Percentiles rank a stretch among this genome's conserved stretches.
phyloP scores from a whole-genome alignment of 2,888 invertebrate genomes.

The Sclerodermus sp. region DNA sequence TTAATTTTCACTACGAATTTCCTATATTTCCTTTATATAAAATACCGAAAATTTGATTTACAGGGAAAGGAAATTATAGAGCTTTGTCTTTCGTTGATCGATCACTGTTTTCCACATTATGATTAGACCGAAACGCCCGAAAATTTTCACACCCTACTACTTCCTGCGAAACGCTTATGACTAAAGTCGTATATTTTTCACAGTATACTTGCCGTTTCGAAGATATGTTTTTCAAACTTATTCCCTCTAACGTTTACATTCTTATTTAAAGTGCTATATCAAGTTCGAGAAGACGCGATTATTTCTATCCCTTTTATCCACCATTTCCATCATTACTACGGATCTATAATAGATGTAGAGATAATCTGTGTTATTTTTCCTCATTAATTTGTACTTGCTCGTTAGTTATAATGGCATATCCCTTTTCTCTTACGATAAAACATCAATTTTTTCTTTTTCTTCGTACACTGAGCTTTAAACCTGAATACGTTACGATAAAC shows the following conservation, averaged over 20 bases:
- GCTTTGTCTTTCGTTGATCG: slow-evolving; percentile 8
- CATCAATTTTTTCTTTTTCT: slow-evolving; percentile 31
- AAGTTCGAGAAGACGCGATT: slow-evolving; percentile 22
- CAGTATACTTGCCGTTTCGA: slow-evolving; percentile 54
- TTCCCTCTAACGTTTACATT: not conserved
- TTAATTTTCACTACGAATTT: slow-evolving; percentile 46
- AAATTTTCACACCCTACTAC: slow-evolving; percentile 16
- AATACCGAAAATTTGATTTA: not conserved
- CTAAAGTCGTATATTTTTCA: slow-evolving; percentile 54
- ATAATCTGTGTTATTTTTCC: slow-evolving; percentile 35
- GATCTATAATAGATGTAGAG: slow-evolving; percentile 50
- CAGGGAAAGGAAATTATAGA: slow-evolving; percentile 7
- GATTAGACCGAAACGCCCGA: slow-evolving; percentile 23
- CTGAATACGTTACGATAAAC: slow-evolving; percentile 52
- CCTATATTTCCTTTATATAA: slow-evolving; percentile 17
- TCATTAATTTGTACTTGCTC: slow-evolving; percentile 57
- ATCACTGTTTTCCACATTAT: slow-evolving; percentile 33
- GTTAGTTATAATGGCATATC: slow-evolving; percentile 54
- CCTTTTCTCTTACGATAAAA: slow-evolving; percentile 42
- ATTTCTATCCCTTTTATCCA: slow-evolving; percentile 16
- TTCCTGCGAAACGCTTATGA: slow-evolving; percentile 35
- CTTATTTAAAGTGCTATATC: slow-evolving; percentile 12
- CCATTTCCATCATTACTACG: slow-evolving; percentile 30
- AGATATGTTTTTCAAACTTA: slow-evolving; percentile 46
- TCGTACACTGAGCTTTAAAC: slow-evolving; percentile 47